These are phyloP conservation scores for Petrocephalus microphthalmus DNA, from an alignment of 2,113 vertebrate species.

Conservation along the genomic window DNA sequence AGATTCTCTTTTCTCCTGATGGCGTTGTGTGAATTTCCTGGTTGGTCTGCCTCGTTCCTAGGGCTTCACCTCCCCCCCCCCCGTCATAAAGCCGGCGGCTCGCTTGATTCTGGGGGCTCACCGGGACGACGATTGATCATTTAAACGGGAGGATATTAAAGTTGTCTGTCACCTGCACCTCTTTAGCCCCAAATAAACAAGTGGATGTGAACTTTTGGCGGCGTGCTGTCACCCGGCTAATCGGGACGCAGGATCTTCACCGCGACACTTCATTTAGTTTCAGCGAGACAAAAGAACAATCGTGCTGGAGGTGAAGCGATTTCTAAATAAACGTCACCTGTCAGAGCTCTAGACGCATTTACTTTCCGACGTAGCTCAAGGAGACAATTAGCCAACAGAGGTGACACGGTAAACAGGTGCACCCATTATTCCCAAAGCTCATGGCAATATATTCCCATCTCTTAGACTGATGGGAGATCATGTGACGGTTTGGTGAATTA, in stretches of 20 bases:
- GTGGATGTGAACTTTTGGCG: slow-evolving; percentile 74
- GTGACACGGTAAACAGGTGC: slow-evolving; percentile 99
- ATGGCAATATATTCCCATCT: slow-evolving; percentile 93
- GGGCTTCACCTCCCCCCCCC: slow-evolving; percentile 49
- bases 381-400: slow-evolving; percentile 99
- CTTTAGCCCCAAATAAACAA: slow-evolving; percentile 63
- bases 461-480: slow-evolving; percentile 85
- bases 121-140: slow-evolving; percentile 58
- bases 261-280: slow-evolving; percentile 82
- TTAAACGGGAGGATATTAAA: slow-evolving; percentile 70
- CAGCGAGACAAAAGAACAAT: slow-evolving; percentile 84
- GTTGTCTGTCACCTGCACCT: slow-evolving; percentile 72
- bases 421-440: slow-evolving; percentile 95
- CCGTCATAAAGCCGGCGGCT: slow-evolving; percentile 35
- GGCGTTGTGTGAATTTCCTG: slow-evolving; percentile 50
- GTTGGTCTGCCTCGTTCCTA: slow-evolving; percentile 57
- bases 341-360: slow-evolving; percentile 85
- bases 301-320: slow-evolving; percentile 86
- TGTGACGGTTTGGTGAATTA: slow-evolving; percentile 85
- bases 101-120: slow-evolving; percentile 45
- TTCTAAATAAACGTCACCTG: slow-evolving; percentile 90
- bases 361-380: slow-evolving; percentile 90
- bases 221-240: slow-evolving; percentile 74
- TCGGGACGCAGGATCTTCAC: slow-evolving; percentile 84
- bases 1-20: slow-evolving; percentile 9